Base-by-base conservation (phyloP, 1,140 invertebrate genomes). In the Drosophila takahashii region DNA sequence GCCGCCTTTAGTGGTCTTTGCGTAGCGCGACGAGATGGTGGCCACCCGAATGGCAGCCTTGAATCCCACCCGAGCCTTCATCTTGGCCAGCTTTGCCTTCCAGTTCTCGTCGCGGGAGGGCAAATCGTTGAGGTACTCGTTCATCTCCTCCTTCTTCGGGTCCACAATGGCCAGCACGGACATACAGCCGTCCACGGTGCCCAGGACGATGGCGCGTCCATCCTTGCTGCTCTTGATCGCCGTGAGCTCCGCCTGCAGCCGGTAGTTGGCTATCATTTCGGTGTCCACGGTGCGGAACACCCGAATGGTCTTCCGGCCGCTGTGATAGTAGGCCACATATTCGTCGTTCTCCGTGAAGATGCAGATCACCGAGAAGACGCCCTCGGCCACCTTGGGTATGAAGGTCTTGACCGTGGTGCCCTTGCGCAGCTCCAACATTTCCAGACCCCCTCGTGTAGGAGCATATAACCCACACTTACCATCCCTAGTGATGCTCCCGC, bases 241-340 rank as follows among this genome's bases (percentile, higher is more conserved):
- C 66, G 96, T 98, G 48, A 98, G 93, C 93, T 99, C 98, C 3
- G 98, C 97, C 84, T 97, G 97, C 0, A 98, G 96, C 74, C 97
- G 94, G 90, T 97, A 99, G 93, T 99, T 98, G 18, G 98, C 98
- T 73, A 99, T 96, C 94, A 97, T 96, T 89, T 96, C 94, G 1
- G 97, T 97, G 92, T 99, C 98, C 2, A 94, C 93, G 4, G 97
- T 96, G 81, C 97, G 95, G 92, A 99, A 99, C 7, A 98, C 96
- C 61, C 97, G 94, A 47, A 99, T 94, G 8, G 98, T 99, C 93
- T 98, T 97, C 71, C 96, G 95, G 0, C 91, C 91, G 77, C 97
- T 98, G 90, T 99, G 98, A 83, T 99, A 99, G 92, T 99, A 99
- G 3, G 99, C 94, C 5, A 99, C 98, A 81, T 99, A 99, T 77